A percentile compares a stretch with the other conserved stretches of the same genome.
phyloP scores from a whole-genome alignment of 2,888 invertebrate genomes.

The Melanophora roralis region DNA sequence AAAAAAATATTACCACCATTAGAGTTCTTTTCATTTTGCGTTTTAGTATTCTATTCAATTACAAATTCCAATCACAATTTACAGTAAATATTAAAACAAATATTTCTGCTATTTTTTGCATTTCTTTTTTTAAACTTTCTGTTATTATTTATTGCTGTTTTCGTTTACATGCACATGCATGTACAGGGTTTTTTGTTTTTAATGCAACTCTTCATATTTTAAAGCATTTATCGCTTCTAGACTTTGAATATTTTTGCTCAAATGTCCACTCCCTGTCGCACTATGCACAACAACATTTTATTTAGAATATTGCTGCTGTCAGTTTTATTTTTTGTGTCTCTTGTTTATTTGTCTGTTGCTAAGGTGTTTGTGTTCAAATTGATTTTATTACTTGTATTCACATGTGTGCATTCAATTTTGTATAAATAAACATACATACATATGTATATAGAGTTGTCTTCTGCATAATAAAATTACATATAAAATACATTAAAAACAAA shows the following conservation, averaged over 20 bases:
- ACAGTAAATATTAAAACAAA: constrained; percentile 50
- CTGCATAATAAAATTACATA: constrained; percentile 7
- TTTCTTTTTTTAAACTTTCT: background rate
- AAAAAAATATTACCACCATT: background rate
- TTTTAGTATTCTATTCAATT: constrained; percentile 42
- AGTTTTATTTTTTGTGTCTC: background rate
- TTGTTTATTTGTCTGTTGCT: constrained; percentile 5
- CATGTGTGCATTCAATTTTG: constrained; percentile 42
- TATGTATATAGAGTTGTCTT: constrained; percentile 37
- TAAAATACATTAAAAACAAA: constrained; percentile 35
- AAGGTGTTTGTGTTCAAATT: constrained; percentile 40
- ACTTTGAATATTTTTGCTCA: background rate
- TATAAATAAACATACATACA: too few species aligned
- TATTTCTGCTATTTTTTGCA: constrained; percentile 28
- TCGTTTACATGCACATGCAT: constrained; percentile 25
- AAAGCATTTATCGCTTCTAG: too few species aligned
- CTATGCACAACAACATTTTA: constrained; percentile 26
- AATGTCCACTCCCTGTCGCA: constrained; percentile 1
- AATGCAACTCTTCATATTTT: too few species aligned
- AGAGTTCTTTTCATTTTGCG: background rate
- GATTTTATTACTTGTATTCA: constrained; percentile 42
- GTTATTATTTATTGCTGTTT: constrained; percentile 49
- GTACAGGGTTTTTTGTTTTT: constrained; percentile 24
- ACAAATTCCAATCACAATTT: constrained; percentile 57
- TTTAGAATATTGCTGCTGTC: constrained; percentile 29